Conservation (phyloP, 1,140 invertebrate species). For the Leguminivora glycinivorella region DNA sequence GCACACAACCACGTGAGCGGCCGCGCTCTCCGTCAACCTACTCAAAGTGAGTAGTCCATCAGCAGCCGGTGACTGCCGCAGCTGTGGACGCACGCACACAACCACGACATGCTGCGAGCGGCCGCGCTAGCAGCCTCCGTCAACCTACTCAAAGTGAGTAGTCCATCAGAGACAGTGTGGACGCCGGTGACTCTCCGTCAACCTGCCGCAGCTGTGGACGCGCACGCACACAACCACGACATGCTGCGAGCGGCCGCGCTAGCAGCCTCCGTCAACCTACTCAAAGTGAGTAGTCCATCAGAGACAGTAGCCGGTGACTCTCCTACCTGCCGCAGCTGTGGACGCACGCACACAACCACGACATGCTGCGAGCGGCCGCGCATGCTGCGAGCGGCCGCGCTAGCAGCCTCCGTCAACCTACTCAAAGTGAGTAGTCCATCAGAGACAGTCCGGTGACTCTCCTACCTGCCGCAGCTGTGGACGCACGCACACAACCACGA, state of each 20-base stretch:
- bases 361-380: constrained; percentile 93
- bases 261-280: constrained; percentile 89
- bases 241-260: constrained; percentile 96
- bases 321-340: constrained; percentile 90
- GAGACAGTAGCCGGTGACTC: constrained; percentile 83
- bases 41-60: constrained; percentile 86
- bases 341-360: constrained; percentile 90
- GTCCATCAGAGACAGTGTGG: too few species aligned
- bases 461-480: constrained; percentile 93
- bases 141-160: constrained; percentile 81
- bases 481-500: constrained; percentile 91
- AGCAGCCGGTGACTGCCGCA: constrained; percentile 88
- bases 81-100: constrained; percentile 92
- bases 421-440: too few species aligned
- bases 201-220: constrained; percentile 92
- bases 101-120: constrained; percentile 94
- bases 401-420: constrained; percentile 84
- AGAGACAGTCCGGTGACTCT: too few species aligned
- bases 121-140: constrained; percentile 93
- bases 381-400: constrained; percentile 84
- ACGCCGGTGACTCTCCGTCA: constrained; percentile 88
- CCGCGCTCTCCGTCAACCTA: constrained; percentile 88
- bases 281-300: not conserved
- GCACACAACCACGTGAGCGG: constrained; percentile 91
- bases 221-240: constrained; percentile 91